Base-by-base conservation (phyloP, 2,888 invertebrate genomes). In the Rosalia funebris region DNA sequence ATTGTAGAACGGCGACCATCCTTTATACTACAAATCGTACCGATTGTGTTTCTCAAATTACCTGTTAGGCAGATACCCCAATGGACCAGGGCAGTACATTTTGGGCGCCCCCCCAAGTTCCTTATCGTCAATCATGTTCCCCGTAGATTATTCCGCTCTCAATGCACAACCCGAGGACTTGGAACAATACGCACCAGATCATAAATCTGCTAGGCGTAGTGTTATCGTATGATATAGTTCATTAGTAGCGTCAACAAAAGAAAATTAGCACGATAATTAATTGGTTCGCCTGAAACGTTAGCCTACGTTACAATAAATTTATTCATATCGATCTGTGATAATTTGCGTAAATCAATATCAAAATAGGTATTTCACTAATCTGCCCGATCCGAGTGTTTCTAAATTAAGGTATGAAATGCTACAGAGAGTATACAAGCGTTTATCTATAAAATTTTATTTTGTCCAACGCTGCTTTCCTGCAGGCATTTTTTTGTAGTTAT, bases 21-120 rank as follows among this genome's bases (percentile, higher is more conserved):
- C 85, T 63, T 81, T 91, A 57, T 86, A 86, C 74, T 90, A 87
- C 80, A 83, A 85, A 20, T 86, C 89, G n/a, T 91, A 87, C 82
- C 86, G 89, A 60, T 85, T 90, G 72, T 89, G 89, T 77, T 91
- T 89, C 79, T 87, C 89, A 42, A 91, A 91, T 79, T 91, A 90
- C 84, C 82, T 91, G 65, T 84, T 91, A 79, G 91, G 89, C 2
- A 86, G 89, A 75, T 88, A 88, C 71, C 91, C 91, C 2, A 90
- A 91, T 75, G 91, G 91, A 0, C 90, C 90, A 0, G 91, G 91
- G 0, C 90, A 91, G 72, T 90, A 88, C 84, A 85, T 91, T 45
- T 85, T 91, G 20, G 90, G 90, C 12, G 86, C 87, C 3, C 83
- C 87, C 1, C 84, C 85, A 68, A 84, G 82, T 66, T 81, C 85